Evolutionary conservation across 2,113 vertebrate species (phyloP).

Genomic region (Anhinga rufa): DNA sequence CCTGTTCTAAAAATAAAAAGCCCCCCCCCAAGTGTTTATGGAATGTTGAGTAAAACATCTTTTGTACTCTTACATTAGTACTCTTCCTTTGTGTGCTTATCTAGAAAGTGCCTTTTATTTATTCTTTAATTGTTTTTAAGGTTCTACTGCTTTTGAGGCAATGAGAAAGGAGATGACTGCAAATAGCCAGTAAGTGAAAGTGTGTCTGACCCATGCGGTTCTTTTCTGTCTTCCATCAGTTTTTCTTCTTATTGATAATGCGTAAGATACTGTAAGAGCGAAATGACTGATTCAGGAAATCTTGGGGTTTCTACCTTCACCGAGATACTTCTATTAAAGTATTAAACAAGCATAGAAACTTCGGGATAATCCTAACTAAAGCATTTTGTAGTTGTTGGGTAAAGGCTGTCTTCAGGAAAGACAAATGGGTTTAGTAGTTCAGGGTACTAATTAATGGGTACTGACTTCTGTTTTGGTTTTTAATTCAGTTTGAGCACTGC

Average conservation of each 20-base stretch:
- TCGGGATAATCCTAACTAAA: not conserved
- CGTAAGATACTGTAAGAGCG: not conserved
- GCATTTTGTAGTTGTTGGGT: not conserved
- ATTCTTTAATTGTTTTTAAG: not conserved
- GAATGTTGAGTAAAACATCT: not conserved
- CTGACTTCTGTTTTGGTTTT: not conserved
- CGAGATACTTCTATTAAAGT: not conserved
- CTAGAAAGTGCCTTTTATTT: not conserved
- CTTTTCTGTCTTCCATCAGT: not conserved
- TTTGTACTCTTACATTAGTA: not conserved
- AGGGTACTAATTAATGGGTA: not conserved
- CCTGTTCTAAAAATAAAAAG: not conserved
- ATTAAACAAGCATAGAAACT: not conserved
- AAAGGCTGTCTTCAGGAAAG: not conserved
- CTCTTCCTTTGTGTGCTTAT: not conserved
- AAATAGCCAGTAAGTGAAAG: not conserved
- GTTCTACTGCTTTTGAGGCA: not conserved
- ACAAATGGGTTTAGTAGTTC: not conserved
- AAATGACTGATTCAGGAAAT: not conserved
- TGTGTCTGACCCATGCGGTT: not conserved
- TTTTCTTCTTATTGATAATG: not conserved
- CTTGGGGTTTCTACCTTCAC: not conserved
- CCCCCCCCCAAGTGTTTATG: not conserved
- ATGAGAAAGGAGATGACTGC: not conserved
- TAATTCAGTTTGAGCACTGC: not conserved